These are phyloP conservation scores for Coendou prehensilis DNA, from an alignment of 2,797 vertebrate genomes.

Conservation along the genomic window DNA sequence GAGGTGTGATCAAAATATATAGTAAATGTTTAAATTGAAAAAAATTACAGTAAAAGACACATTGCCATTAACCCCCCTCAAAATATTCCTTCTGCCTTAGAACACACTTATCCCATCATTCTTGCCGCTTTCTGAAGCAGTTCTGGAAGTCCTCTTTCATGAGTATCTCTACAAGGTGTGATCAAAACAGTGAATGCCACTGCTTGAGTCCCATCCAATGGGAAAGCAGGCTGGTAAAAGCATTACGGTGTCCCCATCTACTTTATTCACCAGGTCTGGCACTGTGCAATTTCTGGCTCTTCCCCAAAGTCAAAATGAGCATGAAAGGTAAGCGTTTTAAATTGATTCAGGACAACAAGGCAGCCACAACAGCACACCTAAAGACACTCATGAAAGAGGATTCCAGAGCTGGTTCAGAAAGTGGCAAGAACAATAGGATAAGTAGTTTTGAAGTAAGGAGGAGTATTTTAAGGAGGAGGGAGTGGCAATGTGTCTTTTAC, in stretches of 20 bases:
- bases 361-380: neutral
- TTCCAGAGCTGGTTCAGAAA: neutral
- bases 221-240: neutral
- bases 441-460: neutral
- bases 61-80: neutral
- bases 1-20: neutral
- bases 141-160: neutral
- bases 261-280: neutral
- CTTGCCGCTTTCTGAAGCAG: neutral
- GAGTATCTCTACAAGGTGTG: neutral
- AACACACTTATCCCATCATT: neutral
- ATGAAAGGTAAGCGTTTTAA: neutral
- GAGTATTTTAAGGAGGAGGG: neutral
- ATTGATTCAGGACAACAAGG: neutral
- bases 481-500: neutral
- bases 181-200: neutral
- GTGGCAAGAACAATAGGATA: neutral
- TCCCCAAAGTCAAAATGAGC: neutral
- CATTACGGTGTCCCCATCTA: neutral
- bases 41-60: neutral
- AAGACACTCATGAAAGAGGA: neutral
- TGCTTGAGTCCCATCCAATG: neutral
- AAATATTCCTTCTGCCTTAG: neutral
- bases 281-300: neutral
- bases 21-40: neutral